Conservation (phyloP, 2,797 vertebrate genomes). For the Zalophus californianus region DNA sequence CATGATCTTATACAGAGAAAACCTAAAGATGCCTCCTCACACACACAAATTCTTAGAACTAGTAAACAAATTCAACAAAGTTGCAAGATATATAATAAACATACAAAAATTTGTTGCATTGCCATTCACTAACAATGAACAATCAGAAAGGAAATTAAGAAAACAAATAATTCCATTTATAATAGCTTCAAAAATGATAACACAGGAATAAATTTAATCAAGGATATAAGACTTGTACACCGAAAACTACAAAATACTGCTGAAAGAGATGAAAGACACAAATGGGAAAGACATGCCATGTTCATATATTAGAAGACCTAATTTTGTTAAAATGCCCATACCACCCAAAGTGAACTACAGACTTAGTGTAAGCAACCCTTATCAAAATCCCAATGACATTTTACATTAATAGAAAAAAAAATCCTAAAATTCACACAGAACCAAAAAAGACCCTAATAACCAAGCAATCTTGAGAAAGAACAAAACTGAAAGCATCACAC, state of each 20-base stretch:
- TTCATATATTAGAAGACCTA: not conserved
- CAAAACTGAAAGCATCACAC: not conserved
- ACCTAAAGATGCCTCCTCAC: not conserved
- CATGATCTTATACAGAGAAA: not conserved
- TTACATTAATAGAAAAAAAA: not conserved
- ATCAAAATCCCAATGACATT: not conserved
- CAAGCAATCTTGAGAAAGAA: not conserved
- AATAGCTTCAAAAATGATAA: not conserved
- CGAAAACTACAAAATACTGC: not conserved
- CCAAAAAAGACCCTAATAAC: not conserved
- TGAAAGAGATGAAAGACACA: not conserved
- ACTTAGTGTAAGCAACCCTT: not conserved
- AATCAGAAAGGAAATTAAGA: not conserved
- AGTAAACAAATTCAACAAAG: not conserved
- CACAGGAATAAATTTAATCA: not conserved
- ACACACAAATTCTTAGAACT: not conserved
- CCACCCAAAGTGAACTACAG: not conserved
- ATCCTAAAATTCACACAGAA: not conserved
- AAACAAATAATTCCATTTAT: not conserved
- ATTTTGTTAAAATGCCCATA: not conserved
- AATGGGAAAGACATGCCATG: not conserved
- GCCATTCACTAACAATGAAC: not conserved
- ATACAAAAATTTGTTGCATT: not conserved
- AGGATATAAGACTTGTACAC: not conserved
- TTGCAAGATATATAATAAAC: not conserved